Conservation (phyloP, 2,113 vertebrate genomes). For the Esox niger region DNA sequence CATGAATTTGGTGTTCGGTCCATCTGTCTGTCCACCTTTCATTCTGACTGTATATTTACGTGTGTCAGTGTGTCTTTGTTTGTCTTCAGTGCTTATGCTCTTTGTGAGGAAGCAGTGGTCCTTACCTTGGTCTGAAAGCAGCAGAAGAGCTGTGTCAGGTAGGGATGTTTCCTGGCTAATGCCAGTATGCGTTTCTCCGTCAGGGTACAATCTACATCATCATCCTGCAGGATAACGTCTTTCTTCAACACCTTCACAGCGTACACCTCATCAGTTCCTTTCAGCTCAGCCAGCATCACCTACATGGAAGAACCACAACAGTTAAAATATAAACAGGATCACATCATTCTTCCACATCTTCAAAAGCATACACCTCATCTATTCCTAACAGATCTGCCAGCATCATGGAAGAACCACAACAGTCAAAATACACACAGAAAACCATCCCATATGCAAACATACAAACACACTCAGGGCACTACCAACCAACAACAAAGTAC, state of each 20-base stretch:
- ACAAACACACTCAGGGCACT: background rate
- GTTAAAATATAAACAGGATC: constrained; percentile 76
- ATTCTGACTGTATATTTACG: background rate
- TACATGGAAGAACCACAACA: constrained; percentile 46
- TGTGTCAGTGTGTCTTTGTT: background rate
- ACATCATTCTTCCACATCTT: constrained; percentile 97
- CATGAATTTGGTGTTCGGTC: no score
- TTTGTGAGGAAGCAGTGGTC: constrained; percentile 74
- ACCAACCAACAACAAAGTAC: background rate
- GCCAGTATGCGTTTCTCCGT: constrained; percentile 96
- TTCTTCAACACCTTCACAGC: constrained; percentile 97
- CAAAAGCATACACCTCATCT: constrained; percentile 93
- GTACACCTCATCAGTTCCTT: constrained; percentile 92
- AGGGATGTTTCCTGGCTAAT: constrained; percentile 89
- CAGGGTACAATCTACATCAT: constrained; percentile 96
- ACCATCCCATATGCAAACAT: background rate
- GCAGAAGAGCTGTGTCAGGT: constrained; percentile 95
- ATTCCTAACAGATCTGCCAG: constrained; percentile 90
- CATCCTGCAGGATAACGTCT: constrained; percentile 95
- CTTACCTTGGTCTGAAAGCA: constrained; percentile 95
- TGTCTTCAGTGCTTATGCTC: constrained; percentile 77
- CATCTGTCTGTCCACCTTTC: no score
- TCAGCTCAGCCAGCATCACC: constrained; percentile 96
- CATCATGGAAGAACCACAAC: constrained; percentile 65
- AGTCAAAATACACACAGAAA: background rate